Percentiles rank a stretch among this genome's conserved stretches.
These are phyloP conservation scores for Fragum whitleyi DNA, from an alignment of 2,888 invertebrate species.

Conservation along the genomic window DNA sequence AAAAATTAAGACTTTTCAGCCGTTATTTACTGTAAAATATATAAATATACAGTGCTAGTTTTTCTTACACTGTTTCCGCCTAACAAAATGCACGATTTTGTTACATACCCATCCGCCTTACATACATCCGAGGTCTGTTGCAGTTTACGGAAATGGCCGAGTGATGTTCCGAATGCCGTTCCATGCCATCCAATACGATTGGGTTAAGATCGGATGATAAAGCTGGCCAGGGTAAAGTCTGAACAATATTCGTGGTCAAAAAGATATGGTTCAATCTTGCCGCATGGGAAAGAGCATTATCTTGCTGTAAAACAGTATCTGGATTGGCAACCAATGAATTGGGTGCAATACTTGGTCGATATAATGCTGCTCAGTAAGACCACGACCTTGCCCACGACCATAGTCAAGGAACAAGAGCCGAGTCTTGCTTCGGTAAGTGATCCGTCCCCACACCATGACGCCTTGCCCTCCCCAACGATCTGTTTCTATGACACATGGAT, in stretches of 20 bases:
- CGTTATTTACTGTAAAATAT: too few relatives aligned
- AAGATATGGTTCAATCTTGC: conserved; percentile 17
- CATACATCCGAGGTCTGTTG: too few relatives aligned
- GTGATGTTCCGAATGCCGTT: too few relatives aligned
- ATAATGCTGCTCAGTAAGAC: conserved; percentile 23
- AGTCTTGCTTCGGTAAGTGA: not conserved
- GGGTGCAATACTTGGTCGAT: conserved; percentile 8
- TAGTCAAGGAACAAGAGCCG: conserved; percentile 16
- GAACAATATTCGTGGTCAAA: not conserved
- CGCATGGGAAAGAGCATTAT: conserved; percentile 18
- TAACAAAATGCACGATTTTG: too few relatives aligned
- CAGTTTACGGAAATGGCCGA: too few relatives aligned
- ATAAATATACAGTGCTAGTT: too few relatives aligned
- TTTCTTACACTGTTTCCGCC: too few relatives aligned
- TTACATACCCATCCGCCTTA: too few relatives aligned
- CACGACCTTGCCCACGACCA: conserved; percentile 15
- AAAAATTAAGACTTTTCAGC: too few relatives aligned
- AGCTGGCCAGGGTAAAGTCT: conserved; percentile 10
- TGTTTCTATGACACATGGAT: conserved; percentile 7
- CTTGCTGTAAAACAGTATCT: conserved; percentile 30
- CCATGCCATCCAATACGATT: conserved; percentile 11
- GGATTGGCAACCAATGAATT: not conserved
- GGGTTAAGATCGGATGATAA: conserved; percentile 1
- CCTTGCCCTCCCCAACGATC: conserved; percentile 1
- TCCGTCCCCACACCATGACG: conserved; percentile 17